Evolutionary conservation across 2,797 vertebrate genomes (phyloP).

Genomic region (Acanthurus leucopareius): DNA sequence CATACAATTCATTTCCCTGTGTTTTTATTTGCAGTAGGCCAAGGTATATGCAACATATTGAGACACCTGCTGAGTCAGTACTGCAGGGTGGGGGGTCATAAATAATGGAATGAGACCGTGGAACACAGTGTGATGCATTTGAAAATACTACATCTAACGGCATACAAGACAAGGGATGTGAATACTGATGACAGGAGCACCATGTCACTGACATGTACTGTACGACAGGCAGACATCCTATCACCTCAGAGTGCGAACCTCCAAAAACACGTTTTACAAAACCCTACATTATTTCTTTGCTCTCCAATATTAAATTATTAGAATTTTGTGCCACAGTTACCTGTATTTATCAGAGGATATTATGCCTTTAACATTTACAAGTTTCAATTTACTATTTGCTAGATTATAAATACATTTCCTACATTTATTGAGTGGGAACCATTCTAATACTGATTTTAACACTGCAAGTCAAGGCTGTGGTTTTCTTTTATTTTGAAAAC

Average conservation of each 20-base stretch:
- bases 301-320: background rate
- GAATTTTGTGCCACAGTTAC: too few species aligned
- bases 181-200: constrained; percentile 41
- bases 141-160: constrained; percentile 28
- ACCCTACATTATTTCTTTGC: background rate
- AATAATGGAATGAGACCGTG: constrained; percentile 66
- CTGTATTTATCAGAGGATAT: too few species aligned
- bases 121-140: constrained; percentile 52
- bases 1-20: constrained; percentile 51
- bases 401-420: too few species aligned
- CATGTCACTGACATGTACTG: background rate
- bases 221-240: constrained; percentile 24
- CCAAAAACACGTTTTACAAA: background rate
- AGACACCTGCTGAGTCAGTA: constrained; percentile 61
- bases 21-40: constrained; percentile 51
- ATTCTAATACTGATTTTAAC: too few species aligned
- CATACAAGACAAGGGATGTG: constrained; percentile 23
- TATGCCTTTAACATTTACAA: too few species aligned
- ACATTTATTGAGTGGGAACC: too few species aligned
- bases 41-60: constrained; percentile 35
- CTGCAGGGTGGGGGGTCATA: constrained; percentile 57
- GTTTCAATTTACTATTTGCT: too few species aligned
- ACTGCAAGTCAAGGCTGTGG: too few species aligned
- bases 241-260: background rate
- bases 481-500: too few species aligned